Base-by-base conservation (phyloP, 1,140 invertebrate genomes). In the Drosophila obscura region DNA sequence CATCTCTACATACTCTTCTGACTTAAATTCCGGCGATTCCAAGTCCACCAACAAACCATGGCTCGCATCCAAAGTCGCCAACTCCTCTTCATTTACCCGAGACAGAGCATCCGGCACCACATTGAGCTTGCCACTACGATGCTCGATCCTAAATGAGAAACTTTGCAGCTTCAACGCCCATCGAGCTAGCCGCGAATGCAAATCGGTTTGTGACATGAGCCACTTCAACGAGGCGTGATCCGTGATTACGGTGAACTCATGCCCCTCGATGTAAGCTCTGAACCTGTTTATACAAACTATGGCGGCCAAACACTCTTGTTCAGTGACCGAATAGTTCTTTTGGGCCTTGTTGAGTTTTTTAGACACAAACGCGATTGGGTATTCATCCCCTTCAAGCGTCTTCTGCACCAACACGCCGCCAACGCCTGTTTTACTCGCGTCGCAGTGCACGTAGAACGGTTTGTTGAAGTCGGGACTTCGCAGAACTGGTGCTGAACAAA, bases 111-210 rank as follows among this genome's bases (percentile, higher is more conserved):
- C 49, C 8, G 60, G 39, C 0, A 53, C 49, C 2, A 62, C 11
- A 45, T 45, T 55, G 0, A 63, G 43, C 7, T 9, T 6, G 2
- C 51, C 60, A 9, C n/a, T 57, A 15, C 53, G 19, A 7, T 44
- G 22, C 7, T 56, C 26, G 15, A 45, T 57, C 8, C 44, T 44
- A 5, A 62, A 53, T 8, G 19, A 7, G 9, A 59, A 59, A 6
- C 44, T 16, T n/a, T 59, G 44, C 9, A 59, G 2, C 9, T 59
- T 59, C 15, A 48, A 11, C 6, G 44, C 22, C 44, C 41, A 58
- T 8, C 44, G 13, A 7, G 28, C 41, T 11, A 57, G 28, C 13
- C 41, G 13, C 1, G 41, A 57, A 8, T 58, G 43, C 4, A 48
- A 19, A 11, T 50, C 57, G 0, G 19, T 60, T n/a, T 41, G 58